These are phyloP conservation scores for Loris lydekkerianus DNA, from an alignment of 2,797 vertebrate species.

Conservation along the genomic window DNA sequence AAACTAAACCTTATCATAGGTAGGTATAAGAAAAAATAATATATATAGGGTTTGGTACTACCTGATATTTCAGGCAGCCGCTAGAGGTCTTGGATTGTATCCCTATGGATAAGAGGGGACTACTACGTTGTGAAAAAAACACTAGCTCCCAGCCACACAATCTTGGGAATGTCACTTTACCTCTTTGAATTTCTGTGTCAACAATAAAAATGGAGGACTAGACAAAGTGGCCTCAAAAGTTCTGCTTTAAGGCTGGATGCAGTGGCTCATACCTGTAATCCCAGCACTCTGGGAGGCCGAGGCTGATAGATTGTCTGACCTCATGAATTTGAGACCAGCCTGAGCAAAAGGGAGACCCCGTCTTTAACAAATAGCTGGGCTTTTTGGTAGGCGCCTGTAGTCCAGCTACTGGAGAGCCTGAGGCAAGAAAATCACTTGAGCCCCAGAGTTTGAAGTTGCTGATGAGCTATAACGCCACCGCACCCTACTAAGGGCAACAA, in stretches of 20 bases:
- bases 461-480: no score
- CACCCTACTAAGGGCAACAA: no score
- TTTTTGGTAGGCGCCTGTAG: no score
- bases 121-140: not conserved
- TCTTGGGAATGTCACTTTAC: not conserved
- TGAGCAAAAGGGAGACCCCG: no score
- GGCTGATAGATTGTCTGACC: no score
- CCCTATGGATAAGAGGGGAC: not conserved
- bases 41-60: not conserved
- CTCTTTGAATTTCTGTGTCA: slow-evolving; percentile 33
- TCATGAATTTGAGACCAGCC: no score
- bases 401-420: no score
- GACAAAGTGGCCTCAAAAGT: not conserved
- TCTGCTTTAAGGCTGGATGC: not conserved
- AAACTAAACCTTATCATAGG: not conserved
- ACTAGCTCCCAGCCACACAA: not conserved
- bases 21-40: not conserved
- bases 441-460: no score
- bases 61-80: not conserved
- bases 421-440: no score
- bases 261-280: no score
- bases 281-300: no score
- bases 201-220: not conserved
- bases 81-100: not conserved
- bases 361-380: no score